Evolutionary conservation across 92 coral and sea anemone species (phyloP).

Genomic region (Paragorgia papillata): DNA sequence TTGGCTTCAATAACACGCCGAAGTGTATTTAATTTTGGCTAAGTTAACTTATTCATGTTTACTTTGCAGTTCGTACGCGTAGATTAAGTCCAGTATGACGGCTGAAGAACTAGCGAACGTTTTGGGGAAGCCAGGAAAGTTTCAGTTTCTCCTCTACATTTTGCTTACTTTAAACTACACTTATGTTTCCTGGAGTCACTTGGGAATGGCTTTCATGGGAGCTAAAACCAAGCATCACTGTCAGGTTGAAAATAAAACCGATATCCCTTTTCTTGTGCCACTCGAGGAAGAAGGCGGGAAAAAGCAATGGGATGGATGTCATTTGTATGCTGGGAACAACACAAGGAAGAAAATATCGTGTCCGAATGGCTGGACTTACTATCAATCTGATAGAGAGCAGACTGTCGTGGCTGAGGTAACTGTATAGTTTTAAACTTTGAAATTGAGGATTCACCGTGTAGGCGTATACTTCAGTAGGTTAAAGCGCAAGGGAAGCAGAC

Average conservation of each 20-base stretch:
- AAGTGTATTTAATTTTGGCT: no score
- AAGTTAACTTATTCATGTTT: no score
- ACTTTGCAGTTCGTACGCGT: no score
- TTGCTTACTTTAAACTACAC: constrained; percentile 12
- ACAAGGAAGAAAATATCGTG: constrained; percentile 18
- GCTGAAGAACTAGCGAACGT: constrained; percentile 12
- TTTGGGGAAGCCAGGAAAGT: constrained; percentile 37
- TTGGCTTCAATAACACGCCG: no score
- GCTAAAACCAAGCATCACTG: constrained; percentile 43
- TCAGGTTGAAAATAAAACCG: not conserved
- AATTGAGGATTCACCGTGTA: no score
- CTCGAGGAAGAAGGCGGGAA: constrained; percentile 12
- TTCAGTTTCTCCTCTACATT: constrained; percentile 34
- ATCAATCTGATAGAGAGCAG: not conserved
- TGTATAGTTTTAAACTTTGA: no score
- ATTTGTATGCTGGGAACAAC: not conserved
- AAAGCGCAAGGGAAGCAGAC: no score
- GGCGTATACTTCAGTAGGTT: no score
- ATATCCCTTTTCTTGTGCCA: constrained; percentile 8
- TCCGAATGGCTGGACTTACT: constrained; percentile 25
- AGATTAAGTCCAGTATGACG: not conserved
- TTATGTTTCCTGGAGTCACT: constrained; percentile 10
- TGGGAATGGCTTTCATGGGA: constrained; percentile 31
- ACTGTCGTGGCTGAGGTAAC: constrained; percentile 6
- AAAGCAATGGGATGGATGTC: constrained; percentile 26